These are phyloP conservation scores for Syndactyla subalaris DNA, from an alignment of 2,797 vertebrate species.

Conservation along the genomic window DNA sequence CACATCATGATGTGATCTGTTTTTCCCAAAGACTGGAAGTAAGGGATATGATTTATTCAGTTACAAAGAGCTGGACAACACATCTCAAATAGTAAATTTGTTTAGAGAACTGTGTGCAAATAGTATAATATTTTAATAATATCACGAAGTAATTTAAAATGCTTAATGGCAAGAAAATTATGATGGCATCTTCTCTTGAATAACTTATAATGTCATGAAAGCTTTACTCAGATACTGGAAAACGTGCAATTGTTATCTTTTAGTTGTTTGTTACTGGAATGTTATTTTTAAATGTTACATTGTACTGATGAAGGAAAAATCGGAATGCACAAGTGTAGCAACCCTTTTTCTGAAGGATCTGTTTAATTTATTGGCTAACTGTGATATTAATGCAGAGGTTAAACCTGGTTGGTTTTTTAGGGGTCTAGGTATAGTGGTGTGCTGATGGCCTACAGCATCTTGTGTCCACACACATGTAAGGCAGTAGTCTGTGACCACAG, in stretches of 20 bases:
- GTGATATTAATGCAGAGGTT: not conserved
- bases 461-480: not conserved
- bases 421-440: not conserved
- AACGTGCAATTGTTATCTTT: not conserved
- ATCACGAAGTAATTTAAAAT: slow-evolving; percentile 2
- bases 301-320: not conserved
- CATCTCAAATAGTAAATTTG: not conserved
- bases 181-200: not conserved
- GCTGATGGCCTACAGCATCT: not conserved
- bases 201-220: not conserved
- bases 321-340: not conserved
- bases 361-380: not conserved
- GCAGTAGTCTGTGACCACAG: not conserved
- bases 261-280: not conserved
- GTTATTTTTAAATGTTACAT: not conserved
- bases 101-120: not conserved
- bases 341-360: not conserved
- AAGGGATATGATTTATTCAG: not conserved
- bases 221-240: not conserved
- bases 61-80: not conserved
- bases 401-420: not conserved
- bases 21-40: not conserved
- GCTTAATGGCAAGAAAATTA: not conserved
- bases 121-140: not conserved
- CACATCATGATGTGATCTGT: not conserved